Percentiles rank a stretch among this genome's conserved stretches.
Evolutionary conservation across 2,797 vertebrate genomes (phyloP).

Genomic region (Sphenodon punctatus): DNA sequence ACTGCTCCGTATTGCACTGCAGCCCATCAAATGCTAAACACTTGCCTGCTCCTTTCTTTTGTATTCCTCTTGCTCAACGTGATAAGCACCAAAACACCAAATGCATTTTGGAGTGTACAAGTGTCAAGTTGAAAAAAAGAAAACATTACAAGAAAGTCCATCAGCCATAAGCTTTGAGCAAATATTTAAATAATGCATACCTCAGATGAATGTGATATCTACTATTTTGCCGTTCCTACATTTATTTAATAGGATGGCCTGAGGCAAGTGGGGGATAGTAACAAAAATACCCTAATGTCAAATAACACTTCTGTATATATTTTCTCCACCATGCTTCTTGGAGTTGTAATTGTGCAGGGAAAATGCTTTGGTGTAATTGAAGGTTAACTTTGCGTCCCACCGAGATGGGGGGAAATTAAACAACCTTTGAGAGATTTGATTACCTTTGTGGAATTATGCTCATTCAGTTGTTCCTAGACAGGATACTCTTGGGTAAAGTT

Average conservation of each 20-base stretch:
- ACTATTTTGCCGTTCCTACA: background rate
- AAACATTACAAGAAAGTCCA: background rate
- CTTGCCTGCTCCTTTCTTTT: conserved; percentile 10
- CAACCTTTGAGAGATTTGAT: conserved; percentile 83
- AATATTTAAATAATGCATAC: conserved; percentile 15
- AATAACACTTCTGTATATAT: conserved; percentile 78
- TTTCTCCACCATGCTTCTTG: conserved; percentile 78
- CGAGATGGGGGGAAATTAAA: conserved; percentile 85
- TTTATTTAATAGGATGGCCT: conserved; percentile 55
- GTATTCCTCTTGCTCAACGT: background rate
- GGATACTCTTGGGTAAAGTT: conserved; percentile 73
- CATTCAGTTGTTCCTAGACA: conserved; percentile 68
- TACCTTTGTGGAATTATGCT: conserved; percentile 80
- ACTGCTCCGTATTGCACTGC: conserved; percentile 35
- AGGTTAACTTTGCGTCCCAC: conserved; percentile 76
- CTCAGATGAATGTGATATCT: conserved; percentile 11
- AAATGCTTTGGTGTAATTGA: conserved; percentile 78
- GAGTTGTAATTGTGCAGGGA: conserved; percentile 79
- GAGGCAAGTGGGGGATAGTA: too few species aligned
- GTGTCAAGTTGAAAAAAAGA: background rate
- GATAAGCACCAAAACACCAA: background rate
- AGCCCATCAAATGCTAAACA: conserved; percentile 42
- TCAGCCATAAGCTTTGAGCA: background rate
- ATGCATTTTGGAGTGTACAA: background rate
- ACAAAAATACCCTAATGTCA: conserved; percentile 58